A percentile compares a stretch with the other conserved stretches of the same genome.
These are phyloP conservation scores for Agrotis puta DNA, from an alignment of 2,888 invertebrate genomes.

Conservation along the genomic window DNA sequence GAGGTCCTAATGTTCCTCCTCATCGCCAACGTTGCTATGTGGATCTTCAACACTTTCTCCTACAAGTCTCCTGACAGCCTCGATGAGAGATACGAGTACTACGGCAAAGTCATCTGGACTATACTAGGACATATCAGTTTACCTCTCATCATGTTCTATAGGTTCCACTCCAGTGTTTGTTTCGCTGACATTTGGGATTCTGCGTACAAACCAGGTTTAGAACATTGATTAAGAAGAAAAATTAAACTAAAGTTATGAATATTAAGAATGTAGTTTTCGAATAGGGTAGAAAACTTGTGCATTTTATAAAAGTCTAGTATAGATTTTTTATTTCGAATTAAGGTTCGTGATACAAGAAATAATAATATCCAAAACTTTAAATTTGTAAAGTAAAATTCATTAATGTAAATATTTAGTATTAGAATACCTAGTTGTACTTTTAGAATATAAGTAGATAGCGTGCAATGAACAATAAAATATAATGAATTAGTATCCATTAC, in stretches of 20 bases:
- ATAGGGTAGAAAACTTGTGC: background rate
- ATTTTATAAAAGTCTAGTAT: background rate
- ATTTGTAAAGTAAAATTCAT: background rate
- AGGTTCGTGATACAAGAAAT: no score
- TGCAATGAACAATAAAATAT: background rate
- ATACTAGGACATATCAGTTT: conserved; percentile 94
- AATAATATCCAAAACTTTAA: no score
- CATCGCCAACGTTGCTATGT: conserved; percentile 94
- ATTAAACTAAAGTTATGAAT: background rate
- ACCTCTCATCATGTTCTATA: conserved; percentile 94
- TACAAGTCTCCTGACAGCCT: conserved; percentile 88
- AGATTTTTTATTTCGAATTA: background rate
- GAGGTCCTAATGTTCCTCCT: conserved; percentile 94
- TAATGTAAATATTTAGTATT: background rate
- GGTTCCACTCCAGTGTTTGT: conserved; percentile 95
- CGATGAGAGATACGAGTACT: conserved; percentile 92
- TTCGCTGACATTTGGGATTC: conserved; percentile 95
- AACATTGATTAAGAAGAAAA: conserved; percentile 74
- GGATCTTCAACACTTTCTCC: conserved; percentile 94
- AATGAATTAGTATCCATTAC: background rate
- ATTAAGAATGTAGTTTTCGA: conserved; percentile 5
- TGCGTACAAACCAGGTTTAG: conserved; percentile 92
- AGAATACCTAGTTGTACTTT: background rate
- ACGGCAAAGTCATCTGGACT: conserved; percentile 93
- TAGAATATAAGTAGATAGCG: background rate